Conservation (phyloP, 2,888 invertebrate species). For the Ormyrus labotus region DNA sequence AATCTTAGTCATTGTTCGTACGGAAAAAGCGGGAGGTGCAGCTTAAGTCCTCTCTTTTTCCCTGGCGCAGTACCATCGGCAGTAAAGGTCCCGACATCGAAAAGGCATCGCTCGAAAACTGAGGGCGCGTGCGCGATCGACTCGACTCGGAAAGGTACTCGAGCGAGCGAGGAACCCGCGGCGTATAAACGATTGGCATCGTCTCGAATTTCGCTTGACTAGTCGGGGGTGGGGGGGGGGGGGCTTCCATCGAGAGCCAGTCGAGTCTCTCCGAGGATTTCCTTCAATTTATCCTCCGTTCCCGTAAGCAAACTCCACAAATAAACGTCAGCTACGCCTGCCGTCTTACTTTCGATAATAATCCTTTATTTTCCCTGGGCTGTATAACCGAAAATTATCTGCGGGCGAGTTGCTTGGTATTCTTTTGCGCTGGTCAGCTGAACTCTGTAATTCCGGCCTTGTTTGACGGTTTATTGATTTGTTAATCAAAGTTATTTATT, state of each 20-base stretch:
- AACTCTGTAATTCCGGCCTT: too few relatives aligned
- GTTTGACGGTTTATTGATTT: too few relatives aligned
- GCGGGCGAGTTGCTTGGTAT: too few relatives aligned
- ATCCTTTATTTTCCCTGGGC: slow-evolving; percentile 4
- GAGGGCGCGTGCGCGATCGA: slow-evolving; percentile 24
- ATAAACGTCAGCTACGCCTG: slow-evolving; percentile 27
- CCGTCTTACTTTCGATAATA: slow-evolving; percentile 12
- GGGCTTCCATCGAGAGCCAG: slow-evolving; percentile 19
- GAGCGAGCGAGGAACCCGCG: not conserved
- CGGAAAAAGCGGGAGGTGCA: not conserved
- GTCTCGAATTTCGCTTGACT: slow-evolving; percentile 49
- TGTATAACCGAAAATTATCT: not conserved
- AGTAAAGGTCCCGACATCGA: not conserved
- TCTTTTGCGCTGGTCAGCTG: too few relatives aligned
- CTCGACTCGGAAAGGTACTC: slow-evolving; percentile 22
- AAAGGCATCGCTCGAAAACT: slow-evolving; percentile 14
- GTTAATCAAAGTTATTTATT: too few relatives aligned
- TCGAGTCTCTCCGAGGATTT: slow-evolving; percentile 45
- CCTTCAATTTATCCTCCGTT: slow-evolving; percentile 47
- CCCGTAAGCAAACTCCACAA: slow-evolving; percentile 3
- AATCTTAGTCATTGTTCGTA: slow-evolving; percentile 8
- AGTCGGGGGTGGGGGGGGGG: not conserved
- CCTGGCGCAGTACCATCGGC: too few relatives aligned
- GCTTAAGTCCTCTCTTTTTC: not conserved
- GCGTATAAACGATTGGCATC: slow-evolving; percentile 44